Percentiles rank a stretch among this genome's conserved stretches.
phyloP scores from a whole-genome alignment of 2,113 vertebrate genomes.

The Microcebus murinus region DNA sequence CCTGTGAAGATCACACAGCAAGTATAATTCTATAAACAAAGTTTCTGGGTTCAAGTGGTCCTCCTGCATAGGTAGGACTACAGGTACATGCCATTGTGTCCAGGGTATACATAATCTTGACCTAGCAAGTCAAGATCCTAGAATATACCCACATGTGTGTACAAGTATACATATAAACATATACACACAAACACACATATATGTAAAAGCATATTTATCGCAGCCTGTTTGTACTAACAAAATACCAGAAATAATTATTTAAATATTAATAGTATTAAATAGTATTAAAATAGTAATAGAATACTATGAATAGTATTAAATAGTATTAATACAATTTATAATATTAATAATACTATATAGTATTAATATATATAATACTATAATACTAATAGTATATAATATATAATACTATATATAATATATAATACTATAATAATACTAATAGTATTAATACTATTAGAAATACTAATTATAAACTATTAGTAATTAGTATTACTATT shows the following conservation, averaged over 20 bases:
- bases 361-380: too few relatives aligned
- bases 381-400: too few relatives aligned
- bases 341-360: too few relatives aligned
- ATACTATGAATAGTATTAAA: slow-evolving; percentile 33
- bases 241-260: slow-evolving; percentile 37
- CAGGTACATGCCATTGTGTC: background rate
- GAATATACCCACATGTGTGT: background rate
- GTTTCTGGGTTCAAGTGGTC: background rate
- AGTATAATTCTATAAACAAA: background rate
- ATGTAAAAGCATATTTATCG: background rate
- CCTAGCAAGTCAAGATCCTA: background rate
- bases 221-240: slow-evolving; percentile 6
- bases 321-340: background rate
- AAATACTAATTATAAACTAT: too few relatives aligned
- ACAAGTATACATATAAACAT: background rate
- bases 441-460: too few relatives aligned
- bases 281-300: background rate
- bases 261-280: background rate
- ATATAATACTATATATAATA: too few relatives aligned
- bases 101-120: background rate
- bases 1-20: background rate
- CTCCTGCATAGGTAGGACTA: background rate
- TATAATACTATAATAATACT: too few relatives aligned
- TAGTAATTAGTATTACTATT: too few relatives aligned
- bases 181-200: background rate